Percentiles rank a stretch among this genome's conserved stretches.
These are phyloP conservation scores for Marasmarcha lunaedactyla DNA, from an alignment of 2,888 invertebrate genomes.

Conservation along the genomic window DNA sequence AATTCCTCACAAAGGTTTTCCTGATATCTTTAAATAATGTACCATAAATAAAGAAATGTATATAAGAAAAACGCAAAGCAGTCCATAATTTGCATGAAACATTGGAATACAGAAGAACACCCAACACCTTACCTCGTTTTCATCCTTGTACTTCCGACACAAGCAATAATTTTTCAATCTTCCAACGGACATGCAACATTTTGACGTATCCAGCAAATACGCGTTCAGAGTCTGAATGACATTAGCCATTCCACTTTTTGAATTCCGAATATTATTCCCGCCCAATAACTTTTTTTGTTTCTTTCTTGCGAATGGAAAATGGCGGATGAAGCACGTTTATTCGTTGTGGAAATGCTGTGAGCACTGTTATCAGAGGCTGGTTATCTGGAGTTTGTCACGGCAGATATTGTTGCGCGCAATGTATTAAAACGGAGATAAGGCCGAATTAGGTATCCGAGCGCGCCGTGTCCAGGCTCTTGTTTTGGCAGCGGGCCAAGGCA, in stretches of 20 bases:
- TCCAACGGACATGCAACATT: slow-evolving; percentile 49
- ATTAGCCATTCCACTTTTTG: slow-evolving; percentile 33
- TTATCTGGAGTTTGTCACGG: slow-evolving; percentile 61
- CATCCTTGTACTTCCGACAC: slow-evolving; percentile 44
- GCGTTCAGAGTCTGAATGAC: slow-evolving; percentile 48
- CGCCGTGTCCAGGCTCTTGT: slow-evolving; percentile 13
- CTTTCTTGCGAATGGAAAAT: slow-evolving; percentile 6
- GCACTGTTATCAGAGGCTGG: slow-evolving; percentile 53
- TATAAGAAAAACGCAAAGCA: too few species aligned
- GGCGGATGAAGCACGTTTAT: slow-evolving; percentile 29
- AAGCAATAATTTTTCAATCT: slow-evolving; percentile 54
- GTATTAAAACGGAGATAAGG: slow-evolving; percentile 50
- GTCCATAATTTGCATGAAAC: too few species aligned
- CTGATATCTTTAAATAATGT: too few species aligned
- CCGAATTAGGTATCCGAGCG: slow-evolving; percentile 9
- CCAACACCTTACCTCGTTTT: slow-evolving; percentile 27
- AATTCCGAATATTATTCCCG: neutral
- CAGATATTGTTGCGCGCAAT: slow-evolving; percentile 49
- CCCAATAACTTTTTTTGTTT: neutral
- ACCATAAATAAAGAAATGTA: too few species aligned
- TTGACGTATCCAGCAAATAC: slow-evolving; percentile 46
- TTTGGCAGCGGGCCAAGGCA: too few species aligned
- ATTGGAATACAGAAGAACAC: too few species aligned
- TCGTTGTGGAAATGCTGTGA: slow-evolving; percentile 36
- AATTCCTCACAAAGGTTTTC: too few species aligned